These are phyloP conservation scores for Andrena hattorfiana DNA, from an alignment of 2,888 invertebrate species.

Conservation along the genomic window DNA sequence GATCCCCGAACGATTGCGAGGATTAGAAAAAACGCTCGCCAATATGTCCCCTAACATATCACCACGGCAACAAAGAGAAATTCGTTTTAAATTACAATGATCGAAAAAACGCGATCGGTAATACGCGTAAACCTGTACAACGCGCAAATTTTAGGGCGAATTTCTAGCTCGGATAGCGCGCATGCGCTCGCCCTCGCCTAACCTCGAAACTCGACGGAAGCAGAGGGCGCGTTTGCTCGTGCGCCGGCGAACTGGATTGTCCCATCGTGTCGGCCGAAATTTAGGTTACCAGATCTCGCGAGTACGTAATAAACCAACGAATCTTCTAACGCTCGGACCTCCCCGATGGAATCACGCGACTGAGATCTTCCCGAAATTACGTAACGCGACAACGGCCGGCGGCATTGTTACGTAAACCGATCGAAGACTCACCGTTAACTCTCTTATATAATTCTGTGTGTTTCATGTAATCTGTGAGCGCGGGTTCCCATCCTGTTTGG, in stretches of 20 bases:
- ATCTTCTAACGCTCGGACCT: conserved; percentile 13
- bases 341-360: conserved; percentile 26
- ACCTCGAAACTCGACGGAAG: conserved; percentile 31
- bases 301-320: not conserved
- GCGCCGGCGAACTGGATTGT: not conserved
- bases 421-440: conserved; percentile 54
- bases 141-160: not conserved
- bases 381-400: conserved; percentile 43
- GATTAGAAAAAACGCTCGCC: not conserved
- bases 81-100: not conserved
- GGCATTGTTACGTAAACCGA: conserved; percentile 59
- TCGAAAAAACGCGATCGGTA: not conserved
- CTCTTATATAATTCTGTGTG: conserved; percentile 57
- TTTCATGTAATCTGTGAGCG: conserved; percentile 59
- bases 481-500: conserved; percentile 22
- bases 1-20: not conserved
- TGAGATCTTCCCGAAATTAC: conserved; percentile 50
- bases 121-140: not conserved
- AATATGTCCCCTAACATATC: not conserved
- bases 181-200: conserved; percentile 32
- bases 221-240: conserved; percentile 22
- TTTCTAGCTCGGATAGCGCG: conserved; percentile 8
- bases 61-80: not conserved
- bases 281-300: conserved; percentile 35
- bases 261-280: conserved; percentile 22